Base-by-base conservation (phyloP, 2,888 invertebrate genomes). In the Bhutanitis thaidina region DNA sequence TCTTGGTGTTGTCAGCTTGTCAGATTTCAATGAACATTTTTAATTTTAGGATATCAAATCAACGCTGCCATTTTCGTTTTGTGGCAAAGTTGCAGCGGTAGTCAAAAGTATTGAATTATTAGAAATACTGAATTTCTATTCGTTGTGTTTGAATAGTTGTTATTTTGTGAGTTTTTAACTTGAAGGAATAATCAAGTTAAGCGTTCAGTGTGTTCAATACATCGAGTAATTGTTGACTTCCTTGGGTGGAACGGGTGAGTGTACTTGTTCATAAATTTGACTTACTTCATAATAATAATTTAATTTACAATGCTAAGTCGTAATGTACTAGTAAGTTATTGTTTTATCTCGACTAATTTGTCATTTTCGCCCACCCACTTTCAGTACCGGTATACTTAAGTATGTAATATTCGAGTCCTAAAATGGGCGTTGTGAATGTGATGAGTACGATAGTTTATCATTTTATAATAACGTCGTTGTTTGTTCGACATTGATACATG, bases 11-110 rank as follows among this genome's bases (percentile, higher is more conserved):
- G 45, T 49, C 55, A 57, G 48, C 55, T 57, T 59, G 45, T 49
- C 55, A 57, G 48, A 50, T 48, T 38, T 46, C 38, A 43, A 29
- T 39, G 34, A 38, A 51, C 25, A 50, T 43, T 54, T 54, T 50
- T 41, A 39, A 44, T 34, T 51, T 50, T 35, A 44, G 40, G 47
- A 63, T 41, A 57, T 63, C 73, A 73, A 74, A 57, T 63, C 73
- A 73, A 74, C 82, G 88, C 88, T 89, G 88, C 88, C 88, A 89
- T 89, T 88, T 89, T 89, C 88, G 85, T 87, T 89, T 87, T 88
- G 85, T 86, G 86, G 79, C 85, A 89, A 81, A 78, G 79, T 72
- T 75, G 78, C 62, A 62, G 82, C 80, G 83, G 88, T 75, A 73
- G 80, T 76, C 7, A 67, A 68, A 67, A 73, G 73, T 75, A 71